Evolutionary conservation across 2,797 vertebrate species (phyloP).

Genomic region (Pagetopsis macropterus): DNA sequence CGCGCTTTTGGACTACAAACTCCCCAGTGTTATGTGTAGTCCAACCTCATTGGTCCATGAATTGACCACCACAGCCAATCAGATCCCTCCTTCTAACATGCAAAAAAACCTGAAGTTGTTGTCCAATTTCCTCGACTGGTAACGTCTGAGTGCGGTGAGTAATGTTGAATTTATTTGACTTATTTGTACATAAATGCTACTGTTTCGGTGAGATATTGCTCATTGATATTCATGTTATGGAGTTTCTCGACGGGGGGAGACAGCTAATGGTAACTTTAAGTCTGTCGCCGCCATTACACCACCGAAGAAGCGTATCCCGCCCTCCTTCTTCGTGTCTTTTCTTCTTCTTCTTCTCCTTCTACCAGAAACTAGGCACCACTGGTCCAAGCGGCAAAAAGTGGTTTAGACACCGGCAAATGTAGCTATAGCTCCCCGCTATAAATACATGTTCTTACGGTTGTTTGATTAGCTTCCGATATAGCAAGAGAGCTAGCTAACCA

Average conservation of each 20-base stretch:
- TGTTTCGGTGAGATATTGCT: slow-evolving; percentile 7
- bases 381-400: slow-evolving; percentile 57
- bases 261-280: slow-evolving; percentile 75
- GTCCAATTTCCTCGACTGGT: slow-evolving; percentile 62
- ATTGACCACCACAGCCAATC: slow-evolving; percentile 63
- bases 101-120: slow-evolving; percentile 70
- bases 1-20: slow-evolving; percentile 68
- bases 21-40: slow-evolving; percentile 36
- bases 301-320: slow-evolving; percentile 87
- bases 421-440: not conserved
- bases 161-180: slow-evolving; percentile 35
- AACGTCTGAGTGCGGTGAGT: slow-evolving; percentile 76
- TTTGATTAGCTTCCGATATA: slow-evolving; percentile 32
- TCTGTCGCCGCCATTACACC: slow-evolving; percentile 84
- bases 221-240: slow-evolving; percentile 33
- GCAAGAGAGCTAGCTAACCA: slow-evolving; percentile 31
- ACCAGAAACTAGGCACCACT: slow-evolving; percentile 59
- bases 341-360: slow-evolving; percentile 73
- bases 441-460: not conserved
- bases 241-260: slow-evolving; percentile 84
- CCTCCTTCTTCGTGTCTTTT: slow-evolving; percentile 78
- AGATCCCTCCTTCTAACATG: slow-evolving; percentile 49
- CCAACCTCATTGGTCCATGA: slow-evolving; percentile 63
- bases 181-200: not conserved
- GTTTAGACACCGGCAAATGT: slow-evolving; percentile 30